Conservation (phyloP, 2,888 invertebrate species). For the Pemphredon lugubris region DNA sequence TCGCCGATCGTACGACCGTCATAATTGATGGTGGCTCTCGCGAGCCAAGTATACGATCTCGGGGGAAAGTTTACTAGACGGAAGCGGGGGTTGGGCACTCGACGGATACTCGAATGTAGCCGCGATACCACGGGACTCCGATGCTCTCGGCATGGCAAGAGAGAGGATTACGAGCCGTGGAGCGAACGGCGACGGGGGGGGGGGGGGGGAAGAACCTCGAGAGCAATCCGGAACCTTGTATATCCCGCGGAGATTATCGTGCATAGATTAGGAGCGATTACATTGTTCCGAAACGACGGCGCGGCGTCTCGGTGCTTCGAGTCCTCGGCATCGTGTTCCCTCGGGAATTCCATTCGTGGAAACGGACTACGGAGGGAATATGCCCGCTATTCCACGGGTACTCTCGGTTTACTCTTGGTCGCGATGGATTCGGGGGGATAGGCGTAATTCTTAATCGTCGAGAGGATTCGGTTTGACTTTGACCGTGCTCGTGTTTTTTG, state of each 20-base stretch:
- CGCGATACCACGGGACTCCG: too few species aligned
- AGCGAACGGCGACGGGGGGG: not conserved
- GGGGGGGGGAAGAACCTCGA: conserved; percentile 24
- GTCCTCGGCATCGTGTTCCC: conserved; percentile 19
- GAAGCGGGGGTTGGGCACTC: too few species aligned
- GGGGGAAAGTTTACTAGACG: too few species aligned
- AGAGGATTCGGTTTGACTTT: not conserved
- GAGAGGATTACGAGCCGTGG: conserved; percentile 32
- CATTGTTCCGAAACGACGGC: conserved; percentile 58
- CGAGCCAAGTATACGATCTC: too few species aligned
- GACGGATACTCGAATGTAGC: too few species aligned
- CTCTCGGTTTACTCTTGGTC: not conserved
- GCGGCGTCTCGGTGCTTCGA: conserved; percentile 14
- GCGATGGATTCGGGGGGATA: conserved; percentile 9
- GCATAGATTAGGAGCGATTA: conserved; percentile 69
- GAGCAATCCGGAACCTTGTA: conserved; percentile 34
- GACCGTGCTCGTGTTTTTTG: too few species aligned
- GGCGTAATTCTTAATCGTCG: conserved; percentile 13
- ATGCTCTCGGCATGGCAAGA: too few species aligned
- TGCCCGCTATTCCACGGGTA: conserved; percentile 23
- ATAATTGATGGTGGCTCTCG: too few species aligned
- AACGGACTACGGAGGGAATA: conserved; percentile 15
- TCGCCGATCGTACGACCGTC: too few species aligned
- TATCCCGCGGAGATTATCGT: conserved; percentile 57
- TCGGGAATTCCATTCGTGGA: conserved; percentile 31